Conservation (phyloP, 2,113 vertebrate species). For the Callaeas wilsoni region DNA sequence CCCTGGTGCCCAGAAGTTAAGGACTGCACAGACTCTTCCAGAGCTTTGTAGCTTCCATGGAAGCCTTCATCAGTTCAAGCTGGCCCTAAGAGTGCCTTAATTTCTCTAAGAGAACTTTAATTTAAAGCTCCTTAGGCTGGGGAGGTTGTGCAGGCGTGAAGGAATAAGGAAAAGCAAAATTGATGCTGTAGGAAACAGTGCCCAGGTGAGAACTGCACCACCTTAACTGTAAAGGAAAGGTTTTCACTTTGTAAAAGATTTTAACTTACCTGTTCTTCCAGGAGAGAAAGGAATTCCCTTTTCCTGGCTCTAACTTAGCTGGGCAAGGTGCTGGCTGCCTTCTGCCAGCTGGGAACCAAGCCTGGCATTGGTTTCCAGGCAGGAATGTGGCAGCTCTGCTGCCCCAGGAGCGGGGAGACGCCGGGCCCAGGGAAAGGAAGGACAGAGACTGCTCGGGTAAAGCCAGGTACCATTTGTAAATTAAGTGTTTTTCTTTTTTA, state of each 20-base stretch:
- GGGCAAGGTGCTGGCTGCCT: not conserved
- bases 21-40: accelerated
- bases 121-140: too few species aligned
- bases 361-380: accelerated
- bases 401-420: not conserved
- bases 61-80: not conserved
- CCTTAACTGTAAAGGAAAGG: accelerated
- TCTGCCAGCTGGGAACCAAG: not conserved
- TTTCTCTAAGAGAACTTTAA: too few species aligned
- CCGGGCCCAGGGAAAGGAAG: not conserved
- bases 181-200: accelerated
- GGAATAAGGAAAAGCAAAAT: not conserved
- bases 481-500: slow-evolving; percentile 75
- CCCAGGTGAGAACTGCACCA: not conserved
- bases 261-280: not conserved
- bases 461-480: slow-evolving; percentile 12
- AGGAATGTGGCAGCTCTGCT: accelerated
- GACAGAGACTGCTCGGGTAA: not conserved
- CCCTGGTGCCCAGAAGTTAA: not conserved
- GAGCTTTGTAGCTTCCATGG: not conserved
- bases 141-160: not conserved
- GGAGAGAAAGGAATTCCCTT: not conserved
- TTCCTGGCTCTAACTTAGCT: not conserved
- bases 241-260: too few species aligned
- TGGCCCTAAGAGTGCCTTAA: too few species aligned